Evolutionary conservation across 2,113 vertebrate genomes (phyloP).

Genomic region (Brachirus orientalis): DNA sequence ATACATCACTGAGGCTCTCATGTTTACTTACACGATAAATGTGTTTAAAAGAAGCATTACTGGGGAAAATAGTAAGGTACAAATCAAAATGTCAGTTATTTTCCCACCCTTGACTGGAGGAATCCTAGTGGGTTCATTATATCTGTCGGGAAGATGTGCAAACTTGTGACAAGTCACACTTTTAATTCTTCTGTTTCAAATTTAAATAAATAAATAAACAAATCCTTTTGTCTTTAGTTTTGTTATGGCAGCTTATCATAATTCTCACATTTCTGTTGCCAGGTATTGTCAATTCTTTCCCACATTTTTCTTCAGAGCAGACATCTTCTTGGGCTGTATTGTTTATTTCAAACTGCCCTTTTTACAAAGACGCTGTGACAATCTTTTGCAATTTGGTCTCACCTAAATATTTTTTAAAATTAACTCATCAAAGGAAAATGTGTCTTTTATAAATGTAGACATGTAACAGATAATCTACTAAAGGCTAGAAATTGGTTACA

Average conservation of each 20-base stretch:
- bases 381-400: slow-evolving; percentile 14
- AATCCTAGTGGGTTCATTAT: no score
- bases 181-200: no score
- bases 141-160: no score
- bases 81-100: no score
- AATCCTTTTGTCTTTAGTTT: neutral
- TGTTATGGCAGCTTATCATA: slow-evolving; percentile 1
- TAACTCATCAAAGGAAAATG: slow-evolving; percentile 26
- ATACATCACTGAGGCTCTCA: no score
- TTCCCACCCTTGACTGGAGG: no score
- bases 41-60: no score
- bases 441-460: slow-evolving; percentile 32
- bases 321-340: neutral
- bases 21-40: no score
- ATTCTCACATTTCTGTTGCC: neutral
- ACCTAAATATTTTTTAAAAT: slow-evolving; percentile 29
- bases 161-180: no score
- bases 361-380: slow-evolving; percentile 10
- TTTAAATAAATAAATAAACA: no score
- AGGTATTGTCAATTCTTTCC: neutral
- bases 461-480: neutral
- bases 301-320: neutral
- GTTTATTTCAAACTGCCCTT: slow-evolving; percentile 16
- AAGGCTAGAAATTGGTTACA: slow-evolving; percentile 30
- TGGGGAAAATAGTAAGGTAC: no score